Conservation (phyloP, 2,113 vertebrate genomes). For the Poicephalus gulielmi region DNA sequence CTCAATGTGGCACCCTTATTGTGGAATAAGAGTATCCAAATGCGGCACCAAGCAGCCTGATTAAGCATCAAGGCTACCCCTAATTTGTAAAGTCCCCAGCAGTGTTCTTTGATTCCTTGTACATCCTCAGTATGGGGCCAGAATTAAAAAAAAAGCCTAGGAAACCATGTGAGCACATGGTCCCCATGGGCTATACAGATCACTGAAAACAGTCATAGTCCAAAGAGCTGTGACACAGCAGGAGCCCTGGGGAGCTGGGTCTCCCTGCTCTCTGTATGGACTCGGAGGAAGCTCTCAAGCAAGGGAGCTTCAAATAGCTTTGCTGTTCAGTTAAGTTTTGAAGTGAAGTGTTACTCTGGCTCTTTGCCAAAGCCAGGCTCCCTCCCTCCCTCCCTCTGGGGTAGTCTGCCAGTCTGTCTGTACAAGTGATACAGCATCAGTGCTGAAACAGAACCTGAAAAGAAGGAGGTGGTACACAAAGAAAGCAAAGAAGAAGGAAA, state of each 20-base stretch:
- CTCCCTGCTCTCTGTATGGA: background rate
- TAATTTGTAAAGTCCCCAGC: too few relatives aligned
- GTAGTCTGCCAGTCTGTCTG: background rate
- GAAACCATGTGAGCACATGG: background rate
- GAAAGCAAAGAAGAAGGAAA: background rate
- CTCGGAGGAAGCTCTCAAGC: background rate
- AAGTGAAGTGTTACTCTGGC: background rate
- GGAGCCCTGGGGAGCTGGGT: background rate
- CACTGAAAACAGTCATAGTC: background rate
- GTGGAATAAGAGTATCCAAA: background rate
- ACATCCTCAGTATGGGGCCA: background rate
- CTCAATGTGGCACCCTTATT: background rate
- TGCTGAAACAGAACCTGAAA: background rate
- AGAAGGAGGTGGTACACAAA: background rate
- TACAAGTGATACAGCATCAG: background rate
- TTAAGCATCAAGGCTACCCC: background rate
- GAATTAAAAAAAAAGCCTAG: background rate
- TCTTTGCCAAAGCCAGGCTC: background rate
- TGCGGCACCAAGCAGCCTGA: background rate
- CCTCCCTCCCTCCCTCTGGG: too few relatives aligned
- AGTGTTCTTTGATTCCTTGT: background rate
- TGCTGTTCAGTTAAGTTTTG: background rate
- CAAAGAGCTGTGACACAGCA: rapidly evolving
- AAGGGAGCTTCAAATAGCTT: background rate
- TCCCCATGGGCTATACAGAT: background rate